Evolutionary conservation across 2,888 invertebrate species (phyloP), one percentile per base, ranked within the genome.

Genomic region (Acrocyrtus sp.): DNA sequence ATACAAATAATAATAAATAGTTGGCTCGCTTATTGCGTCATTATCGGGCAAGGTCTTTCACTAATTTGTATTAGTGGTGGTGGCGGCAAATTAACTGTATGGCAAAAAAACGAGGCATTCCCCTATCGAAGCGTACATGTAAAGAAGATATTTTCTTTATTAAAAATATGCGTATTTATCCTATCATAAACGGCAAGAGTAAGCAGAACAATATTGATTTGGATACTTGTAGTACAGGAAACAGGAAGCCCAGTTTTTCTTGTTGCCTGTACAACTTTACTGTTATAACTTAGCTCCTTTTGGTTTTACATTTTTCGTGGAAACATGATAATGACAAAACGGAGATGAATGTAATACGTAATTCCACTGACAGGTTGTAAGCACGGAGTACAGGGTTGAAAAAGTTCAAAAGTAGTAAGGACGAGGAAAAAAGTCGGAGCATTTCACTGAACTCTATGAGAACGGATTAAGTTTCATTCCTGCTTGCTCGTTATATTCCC

Each of bases 221-320:
- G n/a, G n/a, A n/a, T n/a, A n/a, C n/a, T n/a, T n/a, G n/a, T n/a
- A n/a, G n/a, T n/a, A 22, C 43, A 21, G 56, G 41, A 56, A 41
- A 56, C 56, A 56, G 56, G 56, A 56, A 56, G 56, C 56, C 39
- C 43, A 22, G 12, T 41, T 15, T 41, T 41, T n/a, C 56, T 41
- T 56, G n/a, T n/a, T n/a, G n/a, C n/a, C n/a, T n/a, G n/a, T n/a
- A n/a, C n/a, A n/a, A n/a, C n/a, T n/a, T n/a, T n/a, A n/a, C n/a
- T n/a, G n/a, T n/a, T n/a, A n/a, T n/a, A n/a, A n/a, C n/a, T n/a
- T n/a, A n/a, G n/a, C n/a, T n/a, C n/a, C n/a, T n/a, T n/a, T n/a
- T n/a, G n/a, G n/a, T n/a, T n/a, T n/a, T n/a, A 41, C 41, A 39
- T 41, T 26, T 22, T 56, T 56, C 43, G 3, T 12, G 39, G 39